Evolutionary conservation across 2,797 vertebrate genomes (phyloP), one percentile per base, ranked within the genome.

Genomic region (Semotilus atromaculatus): DNA sequence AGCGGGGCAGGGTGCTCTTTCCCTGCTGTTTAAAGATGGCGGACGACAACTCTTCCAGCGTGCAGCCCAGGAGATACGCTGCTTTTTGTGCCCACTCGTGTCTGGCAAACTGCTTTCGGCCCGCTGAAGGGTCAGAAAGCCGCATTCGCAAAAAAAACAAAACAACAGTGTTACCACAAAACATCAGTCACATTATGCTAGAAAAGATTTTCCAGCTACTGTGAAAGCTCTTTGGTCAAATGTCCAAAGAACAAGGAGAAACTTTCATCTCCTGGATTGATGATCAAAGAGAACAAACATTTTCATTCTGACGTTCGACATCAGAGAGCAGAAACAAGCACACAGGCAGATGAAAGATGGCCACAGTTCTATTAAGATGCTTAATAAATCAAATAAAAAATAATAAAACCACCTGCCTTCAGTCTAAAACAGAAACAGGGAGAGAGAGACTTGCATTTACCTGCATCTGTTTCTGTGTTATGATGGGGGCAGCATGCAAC

Each of bases 81-180:
- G 98, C 97, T 89, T 99, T 99, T 94, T 99, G 98, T 67, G 97
- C 98, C 97, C 97, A 99, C 83, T 99, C 98, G 0, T 99, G 98
- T 7, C 96, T 96, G 4, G 98, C 98, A 94, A 99, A 99, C 94
- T 99, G 98, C 91, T 95, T 97, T 23, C 97, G 96, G 62, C 98
- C 98, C 0, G 93, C 98, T 99, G 81, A 31, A 38, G 48, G 23
- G 1, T 18, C 74, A 55, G 60, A 68, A 23, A 31, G 67, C 3
- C 55, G 38, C 31, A 72, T 71, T 9, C 26, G 21, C 18, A 14
- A 43, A 21, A 70, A 53, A 45, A 34, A 66, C n/a, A n/a, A n/a
- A n/a, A n/a, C n/a, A 43, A 38, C 66, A 51, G 43, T 21, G 48
- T 70, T 68, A 70, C 64, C 14, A 40, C 34, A 55, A 70, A 70